Percentiles rank a stretch among this genome's conserved stretches.
These are phyloP conservation scores for Orchestes rusci DNA, from an alignment of 2,888 invertebrate genomes.

Conservation along the genomic window DNA sequence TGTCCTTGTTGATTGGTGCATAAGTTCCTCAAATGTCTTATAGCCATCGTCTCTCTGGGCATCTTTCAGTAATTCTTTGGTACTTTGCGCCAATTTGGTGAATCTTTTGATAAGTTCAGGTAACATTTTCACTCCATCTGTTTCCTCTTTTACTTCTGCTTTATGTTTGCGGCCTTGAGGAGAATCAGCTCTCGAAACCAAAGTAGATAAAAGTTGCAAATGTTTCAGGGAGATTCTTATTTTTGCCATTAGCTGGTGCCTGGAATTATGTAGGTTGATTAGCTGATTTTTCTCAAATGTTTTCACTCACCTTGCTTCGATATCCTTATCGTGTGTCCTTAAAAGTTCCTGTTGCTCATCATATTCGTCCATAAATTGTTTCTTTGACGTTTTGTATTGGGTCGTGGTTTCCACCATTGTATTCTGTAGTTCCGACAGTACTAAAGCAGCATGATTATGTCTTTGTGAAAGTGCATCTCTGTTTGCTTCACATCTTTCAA, in stretches of 20 bases:
- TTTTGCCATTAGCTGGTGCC: slow-evolving; percentile 50
- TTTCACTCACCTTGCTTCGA: slow-evolving; percentile 40
- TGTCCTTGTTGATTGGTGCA: slow-evolving; percentile 29
- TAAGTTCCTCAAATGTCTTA: slow-evolving; percentile 32
- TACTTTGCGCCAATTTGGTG: slow-evolving; percentile 24
- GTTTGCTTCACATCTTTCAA: slow-evolving; percentile 30
- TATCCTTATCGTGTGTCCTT: slow-evolving; percentile 39
- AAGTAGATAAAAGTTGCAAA: slow-evolving; percentile 46
- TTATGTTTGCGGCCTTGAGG: background rate
- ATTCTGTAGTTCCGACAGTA: slow-evolving; percentile 32
- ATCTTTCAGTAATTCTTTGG: slow-evolving; percentile 26
- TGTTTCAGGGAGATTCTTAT: slow-evolving; percentile 54
- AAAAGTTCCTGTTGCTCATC: slow-evolving; percentile 45
- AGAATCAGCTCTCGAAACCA: slow-evolving; percentile 18
- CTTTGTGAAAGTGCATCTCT: slow-evolving; percentile 34
- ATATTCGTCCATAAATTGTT: slow-evolving; percentile 44
- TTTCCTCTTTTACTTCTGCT: slow-evolving; percentile 29
- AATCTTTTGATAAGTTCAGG: slow-evolving; percentile 29
- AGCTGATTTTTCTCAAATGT: background rate
- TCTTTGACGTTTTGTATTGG: slow-evolving; percentile 46
- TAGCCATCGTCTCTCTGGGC: slow-evolving; percentile 29
- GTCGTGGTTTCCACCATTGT: slow-evolving; percentile 35
- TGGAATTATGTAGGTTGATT: slow-evolving; percentile 23
- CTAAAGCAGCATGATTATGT: slow-evolving; percentile 32
- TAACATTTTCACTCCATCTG: slow-evolving; percentile 32